These are phyloP conservation scores for Salvelinus sp. DNA, from an alignment of 2,113 vertebrate species.

Conservation along the genomic window DNA sequence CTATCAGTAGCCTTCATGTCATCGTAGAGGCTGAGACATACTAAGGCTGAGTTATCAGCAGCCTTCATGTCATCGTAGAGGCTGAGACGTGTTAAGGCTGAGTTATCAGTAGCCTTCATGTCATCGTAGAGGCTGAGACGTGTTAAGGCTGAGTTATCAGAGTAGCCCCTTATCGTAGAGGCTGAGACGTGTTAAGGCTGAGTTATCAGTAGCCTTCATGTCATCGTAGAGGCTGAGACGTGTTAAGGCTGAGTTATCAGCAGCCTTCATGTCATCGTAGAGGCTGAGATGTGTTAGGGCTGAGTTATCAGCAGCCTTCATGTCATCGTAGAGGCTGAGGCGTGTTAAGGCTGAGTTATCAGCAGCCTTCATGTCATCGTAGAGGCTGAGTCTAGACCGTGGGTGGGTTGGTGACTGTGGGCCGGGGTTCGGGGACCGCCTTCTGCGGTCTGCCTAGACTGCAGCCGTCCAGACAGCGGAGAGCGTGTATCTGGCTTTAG, in stretches of 20 bases:
- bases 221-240: constrained; percentile 21
- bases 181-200: background rate
- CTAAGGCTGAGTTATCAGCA: constrained; percentile 6
- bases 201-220: constrained; percentile 1
- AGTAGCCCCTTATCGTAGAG: too few species aligned
- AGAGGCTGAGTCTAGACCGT: constrained; percentile 11
- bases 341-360: constrained; percentile 14
- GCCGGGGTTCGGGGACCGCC: constrained; percentile 9
- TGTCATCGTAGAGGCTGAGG: constrained; percentile 34
- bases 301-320: background rate
- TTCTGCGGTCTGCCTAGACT: constrained; percentile 20
- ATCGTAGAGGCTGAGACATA: background rate
- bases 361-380: constrained; percentile 20
- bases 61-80: constrained; percentile 27
- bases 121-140: constrained; percentile 30
- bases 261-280: constrained; percentile 25
- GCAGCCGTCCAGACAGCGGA: constrained; percentile 12
- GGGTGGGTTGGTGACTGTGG: constrained; percentile 27
- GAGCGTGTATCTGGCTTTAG: constrained; percentile 9
- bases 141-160: constrained; percentile 12
- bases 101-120: constrained; percentile 1
- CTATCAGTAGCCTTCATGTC: too few species aligned
- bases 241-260: constrained; percentile 7
- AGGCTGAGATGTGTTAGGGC: constrained; percentile 10
- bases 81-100: constrained; percentile 3